Evolutionary conservation across 2,888 invertebrate genomes (phyloP), one percentile per base, ranked within the genome.

Genomic region (Choristoneura rosaceana): DNA sequence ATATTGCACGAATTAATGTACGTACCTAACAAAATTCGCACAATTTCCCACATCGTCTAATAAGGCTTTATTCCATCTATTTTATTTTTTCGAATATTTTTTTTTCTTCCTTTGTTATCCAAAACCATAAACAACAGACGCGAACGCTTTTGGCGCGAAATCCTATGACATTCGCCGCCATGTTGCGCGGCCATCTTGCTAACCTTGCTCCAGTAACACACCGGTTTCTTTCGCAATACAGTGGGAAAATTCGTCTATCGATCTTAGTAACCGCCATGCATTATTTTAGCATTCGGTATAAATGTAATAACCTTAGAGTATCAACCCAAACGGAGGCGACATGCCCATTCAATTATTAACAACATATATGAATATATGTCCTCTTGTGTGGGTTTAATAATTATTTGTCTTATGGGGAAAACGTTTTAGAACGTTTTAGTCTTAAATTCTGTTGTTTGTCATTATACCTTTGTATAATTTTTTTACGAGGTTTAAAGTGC

Each of bases 121-220:
- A 4, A 8, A 8, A 52, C 4, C 38, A 71, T 65, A 65, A 52
- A 83, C 84, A 84, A 84, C 79, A 80, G 80, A 82, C 85, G 78
- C 80, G 77, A 80, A 79, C 78, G 77, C 81, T 85, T 87, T 86
- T 88, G 86, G 87, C 88, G 89, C 91, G 88, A 90, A 90, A 88
- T 85, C 82, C 69, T 81, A 84, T 88, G 90, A 90, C 92, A 90
- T 91, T 90, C 87, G 88, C 84, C 84, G 84, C 87, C 88, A 89
- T 87, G 80, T 83, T 84, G 78, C 79, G 84, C 92, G 88, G 89
- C 90, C 90, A 90, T 88, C 80, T 89, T 88, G 76, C 67, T 62
- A 88, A 92, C 93, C 93, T 94, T 93, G 93, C 93, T 93, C 93
- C 82, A 93, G 87, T 85, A 90, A 90, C 81, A 78, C 83, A 82